Evolutionary conservation across 2,888 invertebrate species (phyloP).

Genomic region (Ophraella communa): DNA sequence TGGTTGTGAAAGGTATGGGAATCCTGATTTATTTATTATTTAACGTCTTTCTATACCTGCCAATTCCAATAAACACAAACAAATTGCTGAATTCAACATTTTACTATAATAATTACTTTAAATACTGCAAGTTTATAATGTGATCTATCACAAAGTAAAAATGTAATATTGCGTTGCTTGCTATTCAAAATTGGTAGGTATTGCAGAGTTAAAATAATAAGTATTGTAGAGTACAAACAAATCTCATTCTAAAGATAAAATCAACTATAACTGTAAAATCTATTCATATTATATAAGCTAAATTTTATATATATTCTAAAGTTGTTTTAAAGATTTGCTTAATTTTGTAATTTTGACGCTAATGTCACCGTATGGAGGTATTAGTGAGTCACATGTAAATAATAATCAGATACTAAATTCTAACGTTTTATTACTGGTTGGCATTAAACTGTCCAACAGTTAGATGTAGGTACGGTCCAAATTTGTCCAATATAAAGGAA

Average conservation of each 20-base stretch:
- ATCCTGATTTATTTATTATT: neutral
- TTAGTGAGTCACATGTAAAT: neutral
- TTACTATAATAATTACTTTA: too few relatives aligned
- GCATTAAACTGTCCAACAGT: neutral
- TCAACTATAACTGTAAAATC: neutral
- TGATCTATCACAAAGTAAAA: too few relatives aligned
- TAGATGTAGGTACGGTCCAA: neutral
- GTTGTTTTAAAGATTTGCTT: neutral
- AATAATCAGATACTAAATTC: neutral
- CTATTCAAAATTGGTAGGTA: neutral
- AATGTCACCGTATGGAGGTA: neutral
- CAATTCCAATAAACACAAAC: neutral
- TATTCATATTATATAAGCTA: neutral
- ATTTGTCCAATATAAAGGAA: neutral
- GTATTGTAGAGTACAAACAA: constrained; percentile 7
- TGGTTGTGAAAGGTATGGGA: neutral
- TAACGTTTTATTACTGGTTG: neutral
- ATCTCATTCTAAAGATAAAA: constrained; percentile 3
- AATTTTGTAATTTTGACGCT: neutral
- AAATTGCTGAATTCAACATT: neutral
- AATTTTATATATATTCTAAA: constrained; percentile 6
- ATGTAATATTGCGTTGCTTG: too few relatives aligned
- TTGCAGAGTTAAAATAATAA: constrained; percentile 1
- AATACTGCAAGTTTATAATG: too few relatives aligned
- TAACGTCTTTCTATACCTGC: neutral